Conservation (phyloP, 2,113 vertebrate genomes). For the Cranoglanis bouderius region DNA sequence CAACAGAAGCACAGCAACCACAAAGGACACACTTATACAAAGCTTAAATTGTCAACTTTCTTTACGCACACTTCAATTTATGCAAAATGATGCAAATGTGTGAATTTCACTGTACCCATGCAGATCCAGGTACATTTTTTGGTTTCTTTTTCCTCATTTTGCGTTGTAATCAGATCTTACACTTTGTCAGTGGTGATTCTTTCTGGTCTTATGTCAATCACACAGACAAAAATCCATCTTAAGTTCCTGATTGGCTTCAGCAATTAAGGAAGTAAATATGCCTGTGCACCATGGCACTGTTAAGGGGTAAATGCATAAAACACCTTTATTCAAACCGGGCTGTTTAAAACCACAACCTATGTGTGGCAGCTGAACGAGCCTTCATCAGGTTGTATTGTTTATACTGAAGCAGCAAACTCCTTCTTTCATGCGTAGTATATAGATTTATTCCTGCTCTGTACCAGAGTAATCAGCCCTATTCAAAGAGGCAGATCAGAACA, state of each 20-base stretch:
- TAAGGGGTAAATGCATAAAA: neutral
- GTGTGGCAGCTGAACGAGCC: neutral
- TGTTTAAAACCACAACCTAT: neutral
- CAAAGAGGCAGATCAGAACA: slow-evolving; percentile 5
- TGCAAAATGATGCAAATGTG: neutral
- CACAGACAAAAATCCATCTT: neutral
- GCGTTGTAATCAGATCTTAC: neutral
- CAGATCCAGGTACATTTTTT: neutral
- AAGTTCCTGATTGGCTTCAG: neutral
- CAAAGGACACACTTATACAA: no score
- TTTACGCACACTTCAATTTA: neutral
- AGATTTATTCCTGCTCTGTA: neutral
- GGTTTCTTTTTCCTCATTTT: neutral
- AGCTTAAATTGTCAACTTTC: neutral
- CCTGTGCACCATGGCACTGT: neutral
- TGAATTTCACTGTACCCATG: neutral
- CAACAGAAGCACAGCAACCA: neutral
- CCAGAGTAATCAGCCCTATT: slow-evolving; percentile 10
- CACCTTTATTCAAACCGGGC: neutral
- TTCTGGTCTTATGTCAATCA: neutral
- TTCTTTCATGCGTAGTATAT: neutral
- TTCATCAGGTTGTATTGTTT: slow-evolving; percentile 21
- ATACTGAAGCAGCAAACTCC: neutral
- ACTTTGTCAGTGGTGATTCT: neutral
- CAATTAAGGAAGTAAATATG: neutral